These are phyloP conservation scores for Drosophila pachea DNA, from an alignment of 1,140 invertebrate species.

Conservation along the genomic window DNA sequence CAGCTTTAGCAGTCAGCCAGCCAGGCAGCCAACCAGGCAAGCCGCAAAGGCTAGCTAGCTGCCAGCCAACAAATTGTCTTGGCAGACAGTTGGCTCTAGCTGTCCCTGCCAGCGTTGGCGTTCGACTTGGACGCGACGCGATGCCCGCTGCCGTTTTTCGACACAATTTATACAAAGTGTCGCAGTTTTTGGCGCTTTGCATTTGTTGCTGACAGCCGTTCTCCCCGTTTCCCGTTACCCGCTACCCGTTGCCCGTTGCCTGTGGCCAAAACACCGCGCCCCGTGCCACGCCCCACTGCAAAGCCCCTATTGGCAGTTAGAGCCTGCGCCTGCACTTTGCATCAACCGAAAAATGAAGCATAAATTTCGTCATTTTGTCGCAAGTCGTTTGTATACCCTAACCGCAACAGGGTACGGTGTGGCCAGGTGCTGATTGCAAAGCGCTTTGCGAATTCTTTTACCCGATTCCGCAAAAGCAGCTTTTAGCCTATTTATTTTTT, in stretches of 20 bases:
- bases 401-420: slow-evolving; percentile 37
- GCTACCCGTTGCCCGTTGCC: slow-evolving; percentile 10
- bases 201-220: slow-evolving; percentile 69
- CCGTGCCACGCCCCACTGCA: slow-evolving; percentile 25
- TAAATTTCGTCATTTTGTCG: slow-evolving; percentile 77
- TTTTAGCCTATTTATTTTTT: slow-evolving; percentile 35
- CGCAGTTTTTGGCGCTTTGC: slow-evolving; percentile 76
- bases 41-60: background rate
- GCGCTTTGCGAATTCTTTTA: slow-evolving; percentile 66
- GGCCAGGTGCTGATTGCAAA: slow-evolving; percentile 60
- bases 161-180: slow-evolving; percentile 77
- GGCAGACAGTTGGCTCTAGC: slow-evolving; percentile 61
- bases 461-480: slow-evolving; percentile 65
- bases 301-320: slow-evolving; percentile 23
- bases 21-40: slow-evolving; percentile 16
- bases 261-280: slow-evolving; percentile 4
- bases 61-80: slow-evolving; percentile 58
- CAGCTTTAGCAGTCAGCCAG: slow-evolving; percentile 25
- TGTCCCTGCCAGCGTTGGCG: slow-evolving; percentile 39
- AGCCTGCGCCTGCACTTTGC: slow-evolving; percentile 59
- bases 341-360: slow-evolving; percentile 57
- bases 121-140: slow-evolving; percentile 32
- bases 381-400: slow-evolving; percentile 63
- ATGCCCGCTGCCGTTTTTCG: slow-evolving; percentile 65
- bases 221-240: slow-evolving; percentile 11